phyloP scores from a whole-genome alignment of 2,888 invertebrate genomes.

The Epinotia demarniana region DNA sequence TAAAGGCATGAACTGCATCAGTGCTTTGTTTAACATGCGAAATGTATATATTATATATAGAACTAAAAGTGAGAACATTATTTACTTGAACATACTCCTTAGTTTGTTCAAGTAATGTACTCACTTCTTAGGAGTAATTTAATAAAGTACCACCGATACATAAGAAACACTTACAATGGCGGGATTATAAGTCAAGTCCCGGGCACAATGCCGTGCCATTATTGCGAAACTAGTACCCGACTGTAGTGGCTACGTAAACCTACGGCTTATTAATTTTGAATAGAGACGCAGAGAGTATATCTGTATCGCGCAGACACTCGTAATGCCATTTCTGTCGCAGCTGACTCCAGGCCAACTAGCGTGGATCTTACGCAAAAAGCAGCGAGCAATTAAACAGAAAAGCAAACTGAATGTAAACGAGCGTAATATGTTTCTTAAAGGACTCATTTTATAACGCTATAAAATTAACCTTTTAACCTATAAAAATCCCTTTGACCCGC shows the following conservation, averaged over 20 bases:
- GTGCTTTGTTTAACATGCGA: too few relatives aligned
- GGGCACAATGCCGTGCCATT: conserved; percentile 44
- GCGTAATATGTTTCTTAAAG: conserved; percentile 56
- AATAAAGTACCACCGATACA: conserved; percentile 34
- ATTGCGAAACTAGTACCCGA: conserved; percentile 43
- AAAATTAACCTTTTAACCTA: neutral
- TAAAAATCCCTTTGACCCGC: neutral
- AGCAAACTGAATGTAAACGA: conserved; percentile 67
- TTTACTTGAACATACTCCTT: neutral
- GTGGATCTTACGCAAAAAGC: conserved; percentile 74
- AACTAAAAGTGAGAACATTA: conserved; percentile 9
- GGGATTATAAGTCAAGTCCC: conserved; percentile 45
- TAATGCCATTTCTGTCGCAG: conserved; percentile 66
- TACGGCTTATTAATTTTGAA: conserved; percentile 63
- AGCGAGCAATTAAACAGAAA: conserved; percentile 68
- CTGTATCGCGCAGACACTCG: conserved; percentile 57
- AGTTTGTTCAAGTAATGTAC: too few relatives aligned
- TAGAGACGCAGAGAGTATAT: conserved; percentile 58
- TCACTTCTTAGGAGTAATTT: conserved; percentile 31
- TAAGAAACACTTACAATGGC: conserved; percentile 42
- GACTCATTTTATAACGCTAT: neutral
- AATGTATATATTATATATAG: neutral
- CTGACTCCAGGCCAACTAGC: conserved; percentile 73
- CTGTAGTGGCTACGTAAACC: conserved; percentile 46
- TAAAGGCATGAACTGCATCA: too few relatives aligned